Evolutionary conservation across 2,888 invertebrate genomes (phyloP), one percentile per base, ranked within the genome.

Genomic region (Volucella inflata): DNA sequence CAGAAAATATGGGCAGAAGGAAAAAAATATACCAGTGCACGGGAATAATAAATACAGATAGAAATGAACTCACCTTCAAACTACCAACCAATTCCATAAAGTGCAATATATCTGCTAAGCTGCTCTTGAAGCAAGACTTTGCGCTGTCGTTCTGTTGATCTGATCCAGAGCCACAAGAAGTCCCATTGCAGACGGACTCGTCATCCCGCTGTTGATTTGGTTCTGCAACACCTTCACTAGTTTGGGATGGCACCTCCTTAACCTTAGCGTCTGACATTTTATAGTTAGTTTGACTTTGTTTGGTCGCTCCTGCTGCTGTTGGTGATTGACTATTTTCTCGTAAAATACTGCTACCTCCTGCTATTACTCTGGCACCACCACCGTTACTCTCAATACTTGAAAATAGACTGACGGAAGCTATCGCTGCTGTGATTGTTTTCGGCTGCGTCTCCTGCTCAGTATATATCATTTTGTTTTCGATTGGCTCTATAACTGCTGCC

Each of bases 21-120:
- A n/a, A 30, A 30, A 65, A 68, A 46, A 53, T 14, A n/a, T n/a
- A 12, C 46, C 10, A 1, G n/a, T 16, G 57, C 50, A 55, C 30
- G 1, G 12, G 8, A 8, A 42, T 44, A 77, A 48, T 42, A 46
- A 51, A 87, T 87, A 89, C 89, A 88, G 87, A 16, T 6, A 21
- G 9, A 8, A 30, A 12, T 11, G 17, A 51, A 89, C 89, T 90
- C 90, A 96, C 96, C 94, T 96, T 96, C 14, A 96, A 92, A 89
- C 94, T 94, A 11, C 96, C 96, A 79, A 96, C 94, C 79, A 95
- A 91, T 90, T 95, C 95, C 90, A 96, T 93, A 90, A 96, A 96
- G 90, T 95, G 94, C 14, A 92, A 60, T 70, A 92, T 92, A 79
- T 92, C 91, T 40, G 89, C 89, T 3, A 90, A 87, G 38, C 91